Conservation (phyloP, 2,113 vertebrate genomes). For the Nettapus auritus region DNA sequence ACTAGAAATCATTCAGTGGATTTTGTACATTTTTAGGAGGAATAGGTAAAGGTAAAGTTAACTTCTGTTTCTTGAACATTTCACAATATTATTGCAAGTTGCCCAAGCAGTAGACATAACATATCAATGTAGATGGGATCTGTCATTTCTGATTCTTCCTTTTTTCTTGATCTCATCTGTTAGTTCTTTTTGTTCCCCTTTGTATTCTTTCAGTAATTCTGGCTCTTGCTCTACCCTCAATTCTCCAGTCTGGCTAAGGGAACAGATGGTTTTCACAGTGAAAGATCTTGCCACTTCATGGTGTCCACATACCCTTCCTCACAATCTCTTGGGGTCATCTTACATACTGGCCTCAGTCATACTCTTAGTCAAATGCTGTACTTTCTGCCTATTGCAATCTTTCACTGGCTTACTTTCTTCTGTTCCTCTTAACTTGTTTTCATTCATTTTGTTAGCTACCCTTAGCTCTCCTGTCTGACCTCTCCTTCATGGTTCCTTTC, state of each 20-base stretch:
- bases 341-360: background rate
- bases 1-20: background rate
- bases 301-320: background rate
- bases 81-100: background rate
- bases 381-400: background rate
- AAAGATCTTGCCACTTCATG: background rate
- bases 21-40: background rate
- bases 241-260: background rate
- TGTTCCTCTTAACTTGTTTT: background rate
- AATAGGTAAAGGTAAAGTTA: background rate
- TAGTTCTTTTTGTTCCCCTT: background rate
- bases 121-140: background rate
- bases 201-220: background rate
- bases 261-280: background rate
- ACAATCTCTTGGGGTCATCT: background rate
- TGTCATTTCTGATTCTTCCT: background rate
- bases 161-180: background rate
- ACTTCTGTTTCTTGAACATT: background rate
- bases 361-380: background rate
- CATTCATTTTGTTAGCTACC: background rate
- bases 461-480: background rate
- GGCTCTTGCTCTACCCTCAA: background rate
- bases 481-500: background rate
- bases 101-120: background rate
- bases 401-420: background rate